Base-by-base conservation (phyloP, 2,888 invertebrate genomes). In the Nudaria mundana region DNA sequence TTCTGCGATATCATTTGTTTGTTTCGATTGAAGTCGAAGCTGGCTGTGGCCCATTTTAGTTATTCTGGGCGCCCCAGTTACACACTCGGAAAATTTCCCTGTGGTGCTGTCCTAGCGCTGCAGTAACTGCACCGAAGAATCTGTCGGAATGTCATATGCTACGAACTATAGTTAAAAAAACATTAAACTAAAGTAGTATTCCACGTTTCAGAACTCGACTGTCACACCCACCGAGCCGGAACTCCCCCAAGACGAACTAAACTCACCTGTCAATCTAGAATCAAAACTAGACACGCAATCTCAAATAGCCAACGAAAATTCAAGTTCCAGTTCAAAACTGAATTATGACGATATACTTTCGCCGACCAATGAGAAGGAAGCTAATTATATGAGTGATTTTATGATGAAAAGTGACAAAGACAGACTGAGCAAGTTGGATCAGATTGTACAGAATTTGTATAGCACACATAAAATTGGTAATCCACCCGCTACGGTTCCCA, bases 361-460 rank as follows among this genome's bases (percentile, higher is more conserved):
- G 5, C 71, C 71, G 4, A 63, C 53, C 13, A 63, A 55, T 28
- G 60, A 51, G 39, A 80, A 58, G 62, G 70, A 62, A 49, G 50
- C 51, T 28, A 56, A 51, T 14, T 51, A 50, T 14, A 41, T 36
- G 4, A 56, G 55, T 7, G 71, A 76, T 29, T 66, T 63, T 16
- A 51, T 69, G 16, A 52, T 42, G 5, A 72, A 64, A 38, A 75
- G 48, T 37, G 83, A 84, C 40, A 83, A 76, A 45, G 85, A 87
- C 28, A 76, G 83, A 69, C 58, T 88, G 15, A 88, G 87, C 48
- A 88, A 85, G 55, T 45, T 88, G 35, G 88, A 88, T 29, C 86
- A 86, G 52, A 88, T 88, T 4, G 87, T 88, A 1, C 83, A 87
- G 65, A 88, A 87, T 47, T 49, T 88, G 47, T 87, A 87, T 25